phyloP scores from a whole-genome alignment of 1,140 invertebrate species.

The Orchesella cincta region DNA sequence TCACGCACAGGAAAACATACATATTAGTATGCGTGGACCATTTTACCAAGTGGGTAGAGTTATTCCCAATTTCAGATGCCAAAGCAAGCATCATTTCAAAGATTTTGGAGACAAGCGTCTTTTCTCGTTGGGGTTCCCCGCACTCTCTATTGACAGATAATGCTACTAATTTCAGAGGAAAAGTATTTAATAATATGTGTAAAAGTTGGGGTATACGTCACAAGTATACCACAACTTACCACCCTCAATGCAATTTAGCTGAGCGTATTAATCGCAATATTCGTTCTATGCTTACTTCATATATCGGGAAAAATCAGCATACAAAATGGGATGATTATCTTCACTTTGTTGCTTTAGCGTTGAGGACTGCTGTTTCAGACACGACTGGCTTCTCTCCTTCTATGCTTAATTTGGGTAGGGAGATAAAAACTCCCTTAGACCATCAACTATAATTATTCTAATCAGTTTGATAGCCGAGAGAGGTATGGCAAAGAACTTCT shows the following conservation, averaged over 20 bases:
- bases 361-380: conserved; percentile 55
- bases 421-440: background rate
- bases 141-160: conserved; percentile 51
- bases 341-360: conserved; percentile 55
- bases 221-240: conserved; percentile 54
- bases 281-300: conserved; percentile 55
- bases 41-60: conserved; percentile 50
- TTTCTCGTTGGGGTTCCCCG: conserved; percentile 49
- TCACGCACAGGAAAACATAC: conserved; percentile 34
- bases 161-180: conserved; percentile 46
- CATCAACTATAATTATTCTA: background rate
- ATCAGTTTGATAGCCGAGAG: background rate
- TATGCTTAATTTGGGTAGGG: conserved; percentile 36
- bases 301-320: conserved; percentile 53
- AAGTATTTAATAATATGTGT: conserved; percentile 25
- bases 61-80: conserved; percentile 42
- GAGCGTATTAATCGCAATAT: conserved; percentile 57
- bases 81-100: conserved; percentile 35
- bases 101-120: conserved; percentile 49
- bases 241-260: conserved; percentile 55
- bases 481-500: background rate
- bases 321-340: conserved; percentile 53
- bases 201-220: conserved; percentile 26
- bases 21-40: conserved; percentile 48
- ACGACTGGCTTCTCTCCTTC: conserved; percentile 55